Conservation (phyloP, 2,113 vertebrate genomes). For the Pristiophorus japonicus region DNA sequence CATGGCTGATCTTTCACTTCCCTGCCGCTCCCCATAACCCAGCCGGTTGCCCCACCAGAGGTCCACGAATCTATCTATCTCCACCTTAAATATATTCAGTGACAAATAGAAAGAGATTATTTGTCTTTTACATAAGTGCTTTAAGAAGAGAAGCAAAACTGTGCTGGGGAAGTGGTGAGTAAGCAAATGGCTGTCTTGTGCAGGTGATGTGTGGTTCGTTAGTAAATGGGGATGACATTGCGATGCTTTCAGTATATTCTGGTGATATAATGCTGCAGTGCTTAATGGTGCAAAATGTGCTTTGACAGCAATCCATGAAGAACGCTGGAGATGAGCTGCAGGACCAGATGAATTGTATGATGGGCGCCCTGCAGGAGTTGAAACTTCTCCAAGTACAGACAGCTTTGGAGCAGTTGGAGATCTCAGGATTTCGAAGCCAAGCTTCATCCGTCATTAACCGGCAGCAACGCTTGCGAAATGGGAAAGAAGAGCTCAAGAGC, state of each 20-base stretch:
- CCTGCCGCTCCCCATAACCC: too few relatives aligned
- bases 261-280: not conserved
- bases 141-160: not conserved
- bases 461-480: slow-evolving; percentile 28
- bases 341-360: slow-evolving; percentile 95
- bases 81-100: too few relatives aligned
- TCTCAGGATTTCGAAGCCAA: slow-evolving; percentile 60
- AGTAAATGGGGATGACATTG: not conserved
- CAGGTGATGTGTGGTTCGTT: not conserved
- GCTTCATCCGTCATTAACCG: not conserved
- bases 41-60: too few relatives aligned
- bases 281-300: slow-evolving; percentile 11
- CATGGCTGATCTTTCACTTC: too few relatives aligned
- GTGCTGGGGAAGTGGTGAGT: not conserved
- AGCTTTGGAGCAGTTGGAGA: slow-evolving; percentile 75
- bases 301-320: slow-evolving; percentile 76
- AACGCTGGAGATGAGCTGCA: slow-evolving; percentile 91
- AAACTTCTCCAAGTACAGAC: slow-evolving; percentile 94
- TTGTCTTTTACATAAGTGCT: not conserved
- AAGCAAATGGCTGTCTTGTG: not conserved
- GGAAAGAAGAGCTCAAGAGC: not conserved
- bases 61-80: too few relatives aligned
- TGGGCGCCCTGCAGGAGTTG: slow-evolving; percentile 93
- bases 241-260: not conserved
- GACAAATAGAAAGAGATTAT: not conserved